Percentiles rank a stretch among this genome's conserved stretches.
phyloP scores from a whole-genome alignment of 2,888 invertebrate genomes.

The Tinea semifulvella region DNA sequence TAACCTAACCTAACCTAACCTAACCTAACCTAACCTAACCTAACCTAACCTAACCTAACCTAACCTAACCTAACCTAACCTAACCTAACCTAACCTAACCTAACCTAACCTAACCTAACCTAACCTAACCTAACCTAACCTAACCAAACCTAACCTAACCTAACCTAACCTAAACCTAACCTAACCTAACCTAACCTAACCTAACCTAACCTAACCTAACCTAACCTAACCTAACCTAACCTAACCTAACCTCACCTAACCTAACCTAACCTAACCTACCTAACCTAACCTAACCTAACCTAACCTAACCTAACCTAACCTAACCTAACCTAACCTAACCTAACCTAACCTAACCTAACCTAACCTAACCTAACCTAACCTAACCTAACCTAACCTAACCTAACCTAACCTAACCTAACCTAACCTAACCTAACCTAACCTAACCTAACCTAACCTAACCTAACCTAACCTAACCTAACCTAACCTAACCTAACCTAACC shows the following conservation, averaged over 20 bases:
- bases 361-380: constrained; percentile 18
- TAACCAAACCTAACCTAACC: constrained; percentile 18
- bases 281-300: constrained; percentile 18
- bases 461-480: constrained; percentile 19
- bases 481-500: constrained; percentile 18
- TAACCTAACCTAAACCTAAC: constrained; percentile 19
- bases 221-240: constrained; percentile 18
- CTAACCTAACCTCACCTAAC: constrained; percentile 18
- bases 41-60: constrained; percentile 19
- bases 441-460: constrained; percentile 19
- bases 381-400: constrained; percentile 19
- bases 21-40: constrained; percentile 18
- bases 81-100: constrained; percentile 19
- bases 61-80: constrained; percentile 19
- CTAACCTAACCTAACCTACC: constrained; percentile 18
- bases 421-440: constrained; percentile 19
- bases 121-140: constrained; percentile 19
- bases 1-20: constrained; percentile 18
- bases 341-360: constrained; percentile 19
- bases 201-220: constrained; percentile 19
- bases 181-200: constrained; percentile 18
- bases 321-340: constrained; percentile 19
- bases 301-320: constrained; percentile 18
- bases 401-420: constrained; percentile 18
- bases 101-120: constrained; percentile 19